Conservation (phyloP, 2,113 vertebrate species). For the Geococcyx californianus region DNA sequence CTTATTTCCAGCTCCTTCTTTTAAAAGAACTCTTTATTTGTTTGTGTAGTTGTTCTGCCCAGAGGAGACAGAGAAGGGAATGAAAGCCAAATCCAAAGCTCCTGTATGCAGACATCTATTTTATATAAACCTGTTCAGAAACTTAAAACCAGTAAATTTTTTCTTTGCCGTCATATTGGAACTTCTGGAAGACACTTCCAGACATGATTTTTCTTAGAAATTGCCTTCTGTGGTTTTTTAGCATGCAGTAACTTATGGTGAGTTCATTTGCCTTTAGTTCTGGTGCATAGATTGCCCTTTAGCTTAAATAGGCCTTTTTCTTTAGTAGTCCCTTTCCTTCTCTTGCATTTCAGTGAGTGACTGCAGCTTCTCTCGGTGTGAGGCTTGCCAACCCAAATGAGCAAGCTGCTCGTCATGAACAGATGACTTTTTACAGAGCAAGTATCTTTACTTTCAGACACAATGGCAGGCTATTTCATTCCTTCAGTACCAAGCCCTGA, state of each 20-base stretch:
- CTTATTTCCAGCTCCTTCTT: not conserved
- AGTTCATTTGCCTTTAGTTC: not conserved
- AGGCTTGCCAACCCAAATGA: not conserved
- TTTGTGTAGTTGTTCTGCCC: not conserved
- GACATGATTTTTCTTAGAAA: not conserved
- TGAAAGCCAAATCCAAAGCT: not conserved
- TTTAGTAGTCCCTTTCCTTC: not conserved
- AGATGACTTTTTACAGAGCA: not conserved
- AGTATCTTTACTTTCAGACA: not conserved
- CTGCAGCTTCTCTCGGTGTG: not conserved
- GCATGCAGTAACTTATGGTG: not conserved
- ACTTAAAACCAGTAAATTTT: not conserved
- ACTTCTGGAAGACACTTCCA: not conserved
- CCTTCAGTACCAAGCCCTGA: not conserved
- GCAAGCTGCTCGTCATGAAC: not conserved
- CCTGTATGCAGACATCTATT: not conserved
- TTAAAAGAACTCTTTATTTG: not conserved
- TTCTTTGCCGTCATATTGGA: not conserved
- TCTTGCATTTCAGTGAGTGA: not conserved
- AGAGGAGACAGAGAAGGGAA: not conserved
- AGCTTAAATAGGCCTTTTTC: not conserved
- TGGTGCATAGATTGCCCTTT: not conserved
- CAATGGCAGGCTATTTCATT: not conserved
- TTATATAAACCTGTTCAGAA: not conserved
- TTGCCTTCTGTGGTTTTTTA: not conserved